Evolutionary conservation across 2,797 vertebrate species (phyloP).

Genomic region (Toxotes lorentzi): DNA sequence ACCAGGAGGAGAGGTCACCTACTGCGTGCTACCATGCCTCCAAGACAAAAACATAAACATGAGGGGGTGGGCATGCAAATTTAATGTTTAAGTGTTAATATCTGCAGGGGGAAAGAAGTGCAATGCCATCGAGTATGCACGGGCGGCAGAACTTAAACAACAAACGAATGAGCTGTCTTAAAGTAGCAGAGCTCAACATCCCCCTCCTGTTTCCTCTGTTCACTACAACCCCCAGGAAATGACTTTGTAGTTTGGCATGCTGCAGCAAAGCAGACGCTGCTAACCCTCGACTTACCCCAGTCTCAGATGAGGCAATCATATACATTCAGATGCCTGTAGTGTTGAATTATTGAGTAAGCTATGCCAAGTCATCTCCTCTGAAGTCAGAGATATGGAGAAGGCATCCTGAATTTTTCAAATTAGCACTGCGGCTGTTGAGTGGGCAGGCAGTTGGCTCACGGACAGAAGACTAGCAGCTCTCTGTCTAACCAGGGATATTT

Average conservation of each 20-base stretch:
- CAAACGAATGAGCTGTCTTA: conserved; percentile 75
- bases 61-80: conserved; percentile 77
- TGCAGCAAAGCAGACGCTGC: conserved; percentile 66
- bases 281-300: conserved; percentile 80
- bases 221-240: conserved; percentile 73
- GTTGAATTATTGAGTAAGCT: conserved; percentile 80
- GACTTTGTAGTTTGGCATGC: conserved; percentile 80
- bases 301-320: conserved; percentile 75
- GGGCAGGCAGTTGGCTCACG: conserved; percentile 28
- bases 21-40: conserved; percentile 57
- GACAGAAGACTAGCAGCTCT: conserved; percentile 3
- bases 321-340: conserved; percentile 77
- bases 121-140: conserved; percentile 55
- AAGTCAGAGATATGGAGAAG: conserved; percentile 72
- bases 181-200: conserved; percentile 69
- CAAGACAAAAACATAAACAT: conserved; percentile 74
- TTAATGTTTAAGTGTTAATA: conserved; percentile 78
- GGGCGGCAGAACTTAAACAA: conserved; percentile 69
- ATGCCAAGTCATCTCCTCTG: conserved; percentile 76
- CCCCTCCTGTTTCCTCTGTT: conserved; percentile 67
- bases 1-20: conserved; percentile 32
- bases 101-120: conserved; percentile 68
- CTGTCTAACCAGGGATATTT: conserved; percentile 2
- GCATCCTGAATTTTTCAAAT: conserved; percentile 72
- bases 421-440: conserved; percentile 58